These are phyloP conservation scores for Netelia inedita DNA, from an alignment of 2,888 invertebrate genomes.

Conservation along the genomic window DNA sequence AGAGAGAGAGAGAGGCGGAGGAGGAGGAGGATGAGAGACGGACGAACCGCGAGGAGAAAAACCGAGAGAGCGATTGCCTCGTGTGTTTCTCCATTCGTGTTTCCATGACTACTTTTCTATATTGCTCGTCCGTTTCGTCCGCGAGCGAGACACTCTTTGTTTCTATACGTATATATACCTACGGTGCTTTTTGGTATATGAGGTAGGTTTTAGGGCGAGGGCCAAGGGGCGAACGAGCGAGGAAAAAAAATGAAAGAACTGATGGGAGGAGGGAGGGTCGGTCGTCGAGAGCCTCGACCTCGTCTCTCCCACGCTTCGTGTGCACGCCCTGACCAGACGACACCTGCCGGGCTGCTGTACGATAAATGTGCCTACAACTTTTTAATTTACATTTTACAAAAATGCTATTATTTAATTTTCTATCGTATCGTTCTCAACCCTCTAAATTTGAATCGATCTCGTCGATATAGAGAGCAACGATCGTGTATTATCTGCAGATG, in stretches of 20 bases:
- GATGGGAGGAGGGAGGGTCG: constrained; percentile 43
- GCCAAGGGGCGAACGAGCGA: constrained; percentile 13
- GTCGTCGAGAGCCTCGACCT: constrained; percentile 70
- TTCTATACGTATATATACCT: constrained; percentile 13
- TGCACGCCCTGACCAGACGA: constrained; percentile 72
- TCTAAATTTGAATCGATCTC: too few species aligned
- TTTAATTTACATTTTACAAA: too few species aligned
- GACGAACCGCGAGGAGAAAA: constrained; percentile 64
- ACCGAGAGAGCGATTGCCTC: constrained; percentile 71
- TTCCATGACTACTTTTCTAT: constrained; percentile 78
- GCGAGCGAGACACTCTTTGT: constrained; percentile 64
- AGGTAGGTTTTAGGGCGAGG: background rate
- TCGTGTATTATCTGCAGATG: too few species aligned
- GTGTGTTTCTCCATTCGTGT: constrained; percentile 83
- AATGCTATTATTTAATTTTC: too few species aligned
- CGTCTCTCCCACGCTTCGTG: constrained; percentile 83
- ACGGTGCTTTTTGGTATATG: constrained; percentile 11
- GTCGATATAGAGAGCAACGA: too few species aligned
- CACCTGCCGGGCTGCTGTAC: constrained; percentile 78
- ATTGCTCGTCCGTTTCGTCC: constrained; percentile 70
- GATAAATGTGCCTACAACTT: constrained; percentile 14
- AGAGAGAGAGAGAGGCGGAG: constrained; percentile 39
- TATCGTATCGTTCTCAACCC: too few species aligned
- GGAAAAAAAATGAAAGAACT: constrained; percentile 49
- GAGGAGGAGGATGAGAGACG: constrained; percentile 36